Base-by-base conservation (phyloP, 2,113 vertebrate species). In the Spea multiplicata region DNA sequence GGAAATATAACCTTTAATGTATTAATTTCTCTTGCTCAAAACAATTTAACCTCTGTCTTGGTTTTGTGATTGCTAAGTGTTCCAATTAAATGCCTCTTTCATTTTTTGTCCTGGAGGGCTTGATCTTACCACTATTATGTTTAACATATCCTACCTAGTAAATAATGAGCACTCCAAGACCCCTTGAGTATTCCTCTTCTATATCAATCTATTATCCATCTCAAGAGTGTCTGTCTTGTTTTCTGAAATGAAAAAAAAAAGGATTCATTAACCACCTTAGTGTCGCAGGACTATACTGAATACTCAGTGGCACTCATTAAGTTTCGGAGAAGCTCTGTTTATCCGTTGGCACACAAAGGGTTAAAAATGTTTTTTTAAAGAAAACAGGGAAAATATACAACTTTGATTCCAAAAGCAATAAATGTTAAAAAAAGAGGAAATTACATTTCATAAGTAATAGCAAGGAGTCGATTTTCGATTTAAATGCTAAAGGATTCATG, bases 11-110 rank as follows among this genome's bases (percentile, higher is more conserved):
- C 92, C 92, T 94, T 94, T 93, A 92, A 93, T 92, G 91, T 91
- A 93, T 93, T 94, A 93, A 94, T 94, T 93, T 94, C 91, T 93
- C 91, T 92, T 91, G 91, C 92, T 92, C 93, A 92, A 93, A 93
- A 94, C 92, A 94, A 94, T 92, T 94, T 94, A 94, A 93, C 93
- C 92, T 94, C 92, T 89, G 89, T 90, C 91, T 91, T 92, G 91
- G 91, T 90, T 92, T 91, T 91, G 88, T 91, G 92, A 93, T 93
- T 92, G 91, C 91, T 92, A 92, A 93, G 89, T 93, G 90, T 91
- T 92, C 89, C 92, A 92, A 92, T 94, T 91, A 93, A 93, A 92
- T 89, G 90, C 87, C 83, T 91, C 87, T 89, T 89, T 89, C 84
- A 82, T 90, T 89, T 90, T 87, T 88, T 89, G 92, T 90, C 90